Evolutionary conservation across 2,797 vertebrate genomes (phyloP).

Genomic region (Ptychadena robeensis): DNA sequence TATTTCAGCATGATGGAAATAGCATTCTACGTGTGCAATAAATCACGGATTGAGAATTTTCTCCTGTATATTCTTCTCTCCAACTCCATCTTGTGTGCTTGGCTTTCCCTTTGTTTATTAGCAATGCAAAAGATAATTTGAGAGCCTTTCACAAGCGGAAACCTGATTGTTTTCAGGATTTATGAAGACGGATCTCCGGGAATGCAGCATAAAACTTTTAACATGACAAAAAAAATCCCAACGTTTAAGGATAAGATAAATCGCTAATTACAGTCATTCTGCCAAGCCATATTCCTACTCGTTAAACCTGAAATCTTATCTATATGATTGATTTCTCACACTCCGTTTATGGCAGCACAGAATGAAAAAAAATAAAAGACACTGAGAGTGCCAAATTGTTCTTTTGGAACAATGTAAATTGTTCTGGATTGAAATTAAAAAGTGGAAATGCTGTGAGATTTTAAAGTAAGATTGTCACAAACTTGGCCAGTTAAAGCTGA

Average conservation of each 20-base stretch:
- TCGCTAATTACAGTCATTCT: slow-evolving; percentile 24
- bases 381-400: background rate
- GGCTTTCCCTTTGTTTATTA: slow-evolving; percentile 2
- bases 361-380: slow-evolving; percentile 14
- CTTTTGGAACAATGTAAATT: background rate
- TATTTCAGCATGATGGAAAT: slow-evolving; percentile 24
- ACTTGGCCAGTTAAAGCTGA: too few species aligned
- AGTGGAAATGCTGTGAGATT: background rate
- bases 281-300: background rate
- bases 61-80: slow-evolving; percentile 45
- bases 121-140: background rate
- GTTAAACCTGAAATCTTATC: slow-evolving; percentile 20
- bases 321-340: slow-evolving; percentile 27
- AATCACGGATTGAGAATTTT: slow-evolving; percentile 37
- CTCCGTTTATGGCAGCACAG: background rate
- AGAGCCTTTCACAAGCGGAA: background rate
- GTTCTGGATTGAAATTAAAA: background rate
- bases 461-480: background rate
- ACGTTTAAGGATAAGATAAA: slow-evolving; percentile 29
- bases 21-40: slow-evolving; percentile 33
- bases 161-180: background rate
- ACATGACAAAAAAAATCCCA: background rate
- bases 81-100: slow-evolving; percentile 36
- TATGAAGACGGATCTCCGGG: background rate
- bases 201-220: slow-evolving; percentile 13